Evolutionary conservation across 2,797 vertebrate genomes (phyloP).

Genomic region (Caiman crocodilus): DNA sequence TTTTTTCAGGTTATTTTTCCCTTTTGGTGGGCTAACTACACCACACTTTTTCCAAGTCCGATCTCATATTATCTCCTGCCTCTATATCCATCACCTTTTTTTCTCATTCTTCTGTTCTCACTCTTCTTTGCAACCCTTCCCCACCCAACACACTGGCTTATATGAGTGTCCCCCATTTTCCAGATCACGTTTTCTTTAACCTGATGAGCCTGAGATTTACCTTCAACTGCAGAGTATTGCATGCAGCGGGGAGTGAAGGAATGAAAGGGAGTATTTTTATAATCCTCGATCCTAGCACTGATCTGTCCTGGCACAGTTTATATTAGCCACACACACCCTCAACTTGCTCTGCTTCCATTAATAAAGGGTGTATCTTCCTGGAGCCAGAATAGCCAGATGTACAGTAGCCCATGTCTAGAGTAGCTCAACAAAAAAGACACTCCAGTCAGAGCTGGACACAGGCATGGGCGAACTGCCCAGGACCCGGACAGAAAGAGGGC

Average conservation of each 20-base stretch:
- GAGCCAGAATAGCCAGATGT: neutral
- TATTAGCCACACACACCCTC: rapidly evolving
- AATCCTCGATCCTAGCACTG: neutral
- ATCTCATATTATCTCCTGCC: neutral
- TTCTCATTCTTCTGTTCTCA: neutral
- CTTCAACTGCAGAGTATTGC: neutral
- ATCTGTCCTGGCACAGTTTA: neutral
- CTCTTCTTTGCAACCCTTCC: neutral
- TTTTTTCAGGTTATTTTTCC: neutral
- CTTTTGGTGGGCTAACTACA: neutral
- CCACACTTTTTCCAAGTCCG: neutral
- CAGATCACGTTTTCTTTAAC: neutral
- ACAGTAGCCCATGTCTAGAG: too few relatives aligned
- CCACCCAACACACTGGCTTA: neutral
- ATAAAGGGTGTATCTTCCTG: neutral
- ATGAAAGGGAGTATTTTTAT: neutral
- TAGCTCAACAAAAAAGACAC: too few relatives aligned
- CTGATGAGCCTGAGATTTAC: neutral
- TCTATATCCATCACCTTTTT: neutral
- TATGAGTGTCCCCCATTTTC: neutral
- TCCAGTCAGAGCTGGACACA: too few relatives aligned
- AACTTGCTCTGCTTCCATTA: neutral
- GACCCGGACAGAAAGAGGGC: too few relatives aligned
- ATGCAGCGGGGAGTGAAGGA: neutral
- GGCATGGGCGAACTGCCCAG: too few relatives aligned